phyloP scores from a whole-genome alignment of 2,113 vertebrate genomes.

The Gadus chalcogrammus region DNA sequence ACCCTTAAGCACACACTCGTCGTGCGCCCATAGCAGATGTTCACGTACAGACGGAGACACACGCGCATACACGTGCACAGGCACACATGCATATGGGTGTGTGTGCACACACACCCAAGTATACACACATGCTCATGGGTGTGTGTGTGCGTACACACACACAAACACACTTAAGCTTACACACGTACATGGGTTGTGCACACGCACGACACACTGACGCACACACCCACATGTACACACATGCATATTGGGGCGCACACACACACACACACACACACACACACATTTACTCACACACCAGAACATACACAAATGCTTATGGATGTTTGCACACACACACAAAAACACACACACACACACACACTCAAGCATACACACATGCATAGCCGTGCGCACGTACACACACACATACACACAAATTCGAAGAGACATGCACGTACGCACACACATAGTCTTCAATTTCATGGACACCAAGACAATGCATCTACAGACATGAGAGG shows the following conservation, averaged over 20 bases:
- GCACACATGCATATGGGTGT: too few relatives aligned
- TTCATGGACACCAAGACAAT: constrained; percentile 42
- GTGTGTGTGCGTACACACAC: too few relatives aligned
- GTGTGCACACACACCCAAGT: too few relatives aligned
- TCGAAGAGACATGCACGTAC: background rate
- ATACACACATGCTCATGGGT: too few relatives aligned
- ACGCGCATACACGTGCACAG: too few relatives aligned
- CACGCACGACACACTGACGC: background rate
- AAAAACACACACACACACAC: background rate
- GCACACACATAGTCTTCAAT: background rate
- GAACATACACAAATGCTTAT: too few relatives aligned
- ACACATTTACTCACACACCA: too few relatives aligned
- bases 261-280: too few relatives aligned
- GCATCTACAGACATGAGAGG: constrained; percentile 40
- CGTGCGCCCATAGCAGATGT: too few relatives aligned
- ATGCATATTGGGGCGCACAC: background rate
- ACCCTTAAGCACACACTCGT: background rate
- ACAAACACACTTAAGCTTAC: too few relatives aligned
- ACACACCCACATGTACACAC: background rate
- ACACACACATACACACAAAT: background rate
- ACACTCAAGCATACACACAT: background rate
- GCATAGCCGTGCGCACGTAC: background rate
- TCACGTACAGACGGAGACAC: too few relatives aligned
- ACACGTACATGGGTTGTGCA: too few relatives aligned
- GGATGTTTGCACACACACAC: background rate